Evolutionary conservation across 2,113 vertebrate species (phyloP).

Genomic region (Pygoscelis adeliae): DNA sequence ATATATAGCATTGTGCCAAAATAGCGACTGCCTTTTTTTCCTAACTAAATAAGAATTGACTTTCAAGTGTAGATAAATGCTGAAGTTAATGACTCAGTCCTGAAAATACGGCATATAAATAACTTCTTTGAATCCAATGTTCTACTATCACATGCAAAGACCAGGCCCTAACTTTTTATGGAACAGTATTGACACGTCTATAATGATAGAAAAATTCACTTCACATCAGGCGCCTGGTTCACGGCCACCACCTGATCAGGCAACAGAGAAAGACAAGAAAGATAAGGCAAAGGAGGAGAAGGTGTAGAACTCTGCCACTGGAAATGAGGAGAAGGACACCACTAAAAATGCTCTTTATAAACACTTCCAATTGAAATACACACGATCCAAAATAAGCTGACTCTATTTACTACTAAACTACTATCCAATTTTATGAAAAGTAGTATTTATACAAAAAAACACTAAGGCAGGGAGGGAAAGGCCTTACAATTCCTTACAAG

Average conservation of each 20-base stretch:
- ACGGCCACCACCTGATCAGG: not conserved
- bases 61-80: not conserved
- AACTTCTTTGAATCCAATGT: not conserved
- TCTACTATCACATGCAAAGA: not conserved
- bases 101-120: not conserved
- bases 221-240: not conserved
- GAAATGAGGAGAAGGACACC: not conserved
- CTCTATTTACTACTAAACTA: not conserved
- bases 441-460: not conserved
- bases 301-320: not conserved
- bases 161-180: not conserved
- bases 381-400: not conserved
- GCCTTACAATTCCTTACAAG: not conserved
- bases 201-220: not conserved
- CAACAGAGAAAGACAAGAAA: not conserved
- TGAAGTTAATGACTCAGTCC: not conserved
- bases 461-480: not conserved
- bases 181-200: not conserved
- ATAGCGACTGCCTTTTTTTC: rapidly evolving
- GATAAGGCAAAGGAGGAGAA: not conserved
- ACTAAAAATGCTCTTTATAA: not conserved
- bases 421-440: not conserved
- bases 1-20: not conserved
- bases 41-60: not conserved
- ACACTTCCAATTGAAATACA: not conserved